These are phyloP conservation scores for Pangasius djambal DNA, from an alignment of 2,797 vertebrate genomes.

Conservation along the genomic window DNA sequence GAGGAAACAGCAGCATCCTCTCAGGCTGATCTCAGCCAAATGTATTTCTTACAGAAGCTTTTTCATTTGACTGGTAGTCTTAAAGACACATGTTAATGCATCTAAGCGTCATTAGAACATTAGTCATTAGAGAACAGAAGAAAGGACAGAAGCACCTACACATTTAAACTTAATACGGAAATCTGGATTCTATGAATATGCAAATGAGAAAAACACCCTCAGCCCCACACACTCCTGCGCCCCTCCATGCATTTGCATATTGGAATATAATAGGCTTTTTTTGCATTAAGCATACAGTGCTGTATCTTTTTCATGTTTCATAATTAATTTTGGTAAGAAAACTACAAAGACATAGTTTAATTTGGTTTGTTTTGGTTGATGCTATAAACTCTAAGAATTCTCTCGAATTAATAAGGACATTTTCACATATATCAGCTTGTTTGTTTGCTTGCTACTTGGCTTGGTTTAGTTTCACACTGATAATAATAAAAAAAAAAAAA, in stretches of 20 bases:
- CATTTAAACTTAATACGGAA: background rate
- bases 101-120: too few relatives aligned
- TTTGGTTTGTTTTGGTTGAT: background rate
- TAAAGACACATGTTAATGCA: background rate
- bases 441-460: background rate
- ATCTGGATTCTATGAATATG: constrained; percentile 9
- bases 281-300: background rate
- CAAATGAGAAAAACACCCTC: background rate
- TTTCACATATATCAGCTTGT: background rate
- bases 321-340: background rate
- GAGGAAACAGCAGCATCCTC: background rate
- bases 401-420: background rate
- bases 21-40: background rate
- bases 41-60: background rate
- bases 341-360: background rate
- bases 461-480: constrained; percentile 7
- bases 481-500: background rate
- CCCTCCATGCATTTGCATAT: background rate
- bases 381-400: background rate
- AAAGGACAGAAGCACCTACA: background rate
- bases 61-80: background rate
- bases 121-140: background rate
- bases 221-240: background rate
- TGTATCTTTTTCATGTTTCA: background rate
- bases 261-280: background rate